phyloP scores from a whole-genome alignment of 1,140 invertebrate species.

The Epicauta chinensis region DNA sequence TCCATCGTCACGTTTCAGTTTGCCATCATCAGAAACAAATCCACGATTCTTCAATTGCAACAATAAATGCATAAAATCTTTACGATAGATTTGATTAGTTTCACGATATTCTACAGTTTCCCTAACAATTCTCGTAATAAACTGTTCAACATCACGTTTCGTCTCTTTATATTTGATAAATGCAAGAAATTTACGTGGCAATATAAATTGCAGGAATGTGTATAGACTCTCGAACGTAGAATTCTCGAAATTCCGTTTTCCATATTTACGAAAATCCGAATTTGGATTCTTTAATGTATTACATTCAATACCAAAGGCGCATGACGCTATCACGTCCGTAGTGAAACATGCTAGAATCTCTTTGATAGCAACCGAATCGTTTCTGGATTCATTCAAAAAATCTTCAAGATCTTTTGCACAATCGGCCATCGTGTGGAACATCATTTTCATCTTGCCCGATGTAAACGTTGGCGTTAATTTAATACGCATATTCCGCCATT shows the following conservation, averaged over 20 bases:
- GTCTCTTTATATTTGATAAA: conserved; percentile 1
- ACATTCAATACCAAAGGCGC: conserved; percentile 53
- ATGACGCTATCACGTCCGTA: conserved; percentile 51
- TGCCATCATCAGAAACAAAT: conserved; percentile 1
- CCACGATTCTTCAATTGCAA: conserved; percentile 29
- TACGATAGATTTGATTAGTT: conserved; percentile 40
- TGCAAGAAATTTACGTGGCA: conserved; percentile 5
- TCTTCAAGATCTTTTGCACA: conserved; percentile 43
- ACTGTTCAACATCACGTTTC: conserved; percentile 34
- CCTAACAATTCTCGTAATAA: conserved; percentile 43
- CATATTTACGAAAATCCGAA: conserved; percentile 46
- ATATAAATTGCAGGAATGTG: background rate
- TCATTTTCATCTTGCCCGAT: too few relatives aligned
- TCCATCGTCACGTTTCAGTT: background rate
- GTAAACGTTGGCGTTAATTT: conserved; percentile 41
- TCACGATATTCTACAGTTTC: conserved; percentile 45
- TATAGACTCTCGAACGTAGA: background rate
- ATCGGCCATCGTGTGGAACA: too few relatives aligned
- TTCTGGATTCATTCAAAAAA: conserved; percentile 33
- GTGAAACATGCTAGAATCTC: conserved; percentile 46
- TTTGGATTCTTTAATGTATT: conserved; percentile 48
- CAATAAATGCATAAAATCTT: conserved; percentile 50
- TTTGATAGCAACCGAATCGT: conserved; percentile 41
- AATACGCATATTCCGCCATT: conserved; percentile 43
- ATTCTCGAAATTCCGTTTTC: conserved; percentile 31